phyloP scores from a whole-genome alignment of 2,888 invertebrate genomes.

The Rotaria socialis region DNA sequence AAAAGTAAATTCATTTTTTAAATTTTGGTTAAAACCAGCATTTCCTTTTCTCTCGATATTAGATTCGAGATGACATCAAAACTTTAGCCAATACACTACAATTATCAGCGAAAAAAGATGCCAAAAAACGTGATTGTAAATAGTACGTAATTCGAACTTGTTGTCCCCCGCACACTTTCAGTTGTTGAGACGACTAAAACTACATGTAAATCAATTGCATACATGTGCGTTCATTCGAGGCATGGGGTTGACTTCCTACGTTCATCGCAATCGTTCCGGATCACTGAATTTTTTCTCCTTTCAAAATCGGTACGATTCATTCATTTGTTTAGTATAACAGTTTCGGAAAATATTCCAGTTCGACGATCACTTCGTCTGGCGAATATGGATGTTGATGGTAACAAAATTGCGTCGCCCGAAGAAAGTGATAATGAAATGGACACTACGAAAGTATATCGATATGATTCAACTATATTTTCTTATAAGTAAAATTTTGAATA shows the following conservation, averaged over 20 bases:
- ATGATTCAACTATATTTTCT: not conserved
- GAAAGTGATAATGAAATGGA: not conserved
- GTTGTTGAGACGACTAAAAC: too few species aligned
- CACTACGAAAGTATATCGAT: not conserved
- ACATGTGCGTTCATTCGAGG: too few species aligned
- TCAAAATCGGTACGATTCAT: too few species aligned
- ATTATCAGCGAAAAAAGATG: not conserved
- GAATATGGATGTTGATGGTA: not conserved
- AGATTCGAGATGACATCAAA: slow-evolving; percentile 32
- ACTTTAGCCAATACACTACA: not conserved
- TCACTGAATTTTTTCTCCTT: too few species aligned
- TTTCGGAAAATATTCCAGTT: not conserved
- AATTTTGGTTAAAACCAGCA: too few species aligned
- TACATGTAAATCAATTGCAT: too few species aligned
- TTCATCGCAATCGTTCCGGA: too few species aligned
- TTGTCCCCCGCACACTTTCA: too few species aligned
- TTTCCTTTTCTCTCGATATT: not conserved
- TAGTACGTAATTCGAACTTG: not conserved
- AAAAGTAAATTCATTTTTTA: not conserved
- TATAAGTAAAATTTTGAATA: not conserved
- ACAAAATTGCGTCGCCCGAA: slow-evolving; percentile 1
- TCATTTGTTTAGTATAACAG: not conserved
- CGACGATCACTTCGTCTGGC: slow-evolving; percentile 13
- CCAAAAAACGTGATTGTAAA: not conserved
- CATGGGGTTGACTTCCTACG: too few species aligned